These are phyloP conservation scores for Caenorhabditis imperialis DNA, from an alignment of 2,888 invertebrate species.

Conservation along the genomic window DNA sequence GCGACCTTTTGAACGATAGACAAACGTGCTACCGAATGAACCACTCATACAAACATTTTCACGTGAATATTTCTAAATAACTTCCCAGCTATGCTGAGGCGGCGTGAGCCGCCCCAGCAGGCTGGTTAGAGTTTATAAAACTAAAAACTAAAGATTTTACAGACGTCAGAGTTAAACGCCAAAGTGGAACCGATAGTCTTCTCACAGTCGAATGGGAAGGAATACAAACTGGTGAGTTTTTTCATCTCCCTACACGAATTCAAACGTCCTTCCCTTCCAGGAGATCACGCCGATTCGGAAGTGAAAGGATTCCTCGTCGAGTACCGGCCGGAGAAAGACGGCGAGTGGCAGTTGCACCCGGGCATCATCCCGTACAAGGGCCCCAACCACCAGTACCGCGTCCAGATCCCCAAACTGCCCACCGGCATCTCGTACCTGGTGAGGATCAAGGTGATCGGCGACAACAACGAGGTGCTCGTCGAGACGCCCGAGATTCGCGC, in stretches of 20 bases:
- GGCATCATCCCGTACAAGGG: slow-evolving; percentile 78
- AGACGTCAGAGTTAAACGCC: slow-evolving; percentile 64
- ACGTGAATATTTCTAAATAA: no score
- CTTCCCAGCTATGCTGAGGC: no score
- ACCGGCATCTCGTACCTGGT: slow-evolving; percentile 77
- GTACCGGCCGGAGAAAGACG: slow-evolving; percentile 75
- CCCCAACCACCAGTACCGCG: slow-evolving; percentile 77
- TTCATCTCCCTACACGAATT: neutral
- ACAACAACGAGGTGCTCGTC: slow-evolving; percentile 76
- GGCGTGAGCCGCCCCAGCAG: no score
- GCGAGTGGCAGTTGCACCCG: slow-evolving; percentile 77
- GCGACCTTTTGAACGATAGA: no score
- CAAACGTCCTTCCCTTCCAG: slow-evolving; percentile 14
- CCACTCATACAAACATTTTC: no score
- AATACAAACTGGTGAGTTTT: slow-evolving; percentile 72
- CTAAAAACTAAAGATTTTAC: no score
- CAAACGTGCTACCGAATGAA: no score
- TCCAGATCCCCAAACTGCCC: slow-evolving; percentile 77
- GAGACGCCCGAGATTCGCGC: slow-evolving; percentile 78
- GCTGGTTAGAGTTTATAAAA: no score
- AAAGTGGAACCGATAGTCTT: slow-evolving; percentile 70
- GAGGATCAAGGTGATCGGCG: slow-evolving; percentile 77
- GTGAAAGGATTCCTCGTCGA: slow-evolving; percentile 78
- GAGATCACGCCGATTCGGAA: slow-evolving; percentile 76
- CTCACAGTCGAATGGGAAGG: slow-evolving; percentile 79